Percentiles rank a stretch among this genome's conserved stretches.
Evolutionary conservation across 2,113 vertebrate genomes (phyloP).

Genomic region (Barnardius zonarius): DNA sequence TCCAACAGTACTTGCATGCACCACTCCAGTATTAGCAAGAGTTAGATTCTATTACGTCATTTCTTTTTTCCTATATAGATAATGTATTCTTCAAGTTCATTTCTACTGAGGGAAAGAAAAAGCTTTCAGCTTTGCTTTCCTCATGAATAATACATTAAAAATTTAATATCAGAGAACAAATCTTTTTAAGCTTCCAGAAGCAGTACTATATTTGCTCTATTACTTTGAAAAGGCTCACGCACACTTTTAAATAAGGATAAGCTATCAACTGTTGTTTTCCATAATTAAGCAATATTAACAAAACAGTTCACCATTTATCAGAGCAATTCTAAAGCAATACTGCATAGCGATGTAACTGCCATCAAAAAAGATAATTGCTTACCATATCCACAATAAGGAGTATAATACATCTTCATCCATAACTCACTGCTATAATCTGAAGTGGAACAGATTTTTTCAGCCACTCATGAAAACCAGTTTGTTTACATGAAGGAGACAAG

Average conservation of each 20-base stretch:
- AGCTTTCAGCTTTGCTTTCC: conserved; percentile 14
- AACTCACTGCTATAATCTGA: neutral
- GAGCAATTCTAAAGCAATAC: neutral
- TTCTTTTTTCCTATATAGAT: neutral
- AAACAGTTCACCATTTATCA: neutral
- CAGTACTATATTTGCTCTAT: conserved; percentile 5
- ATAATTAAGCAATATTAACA: neutral
- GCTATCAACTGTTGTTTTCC: neutral
- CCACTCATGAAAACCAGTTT: neutral
- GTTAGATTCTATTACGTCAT: neutral
- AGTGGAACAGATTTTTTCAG: neutral
- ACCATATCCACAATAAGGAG: neutral
- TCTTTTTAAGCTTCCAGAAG: conserved; percentile 44
- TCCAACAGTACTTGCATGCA: neutral
- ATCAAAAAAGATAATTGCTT: neutral
- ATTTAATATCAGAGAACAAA: conserved; percentile 16
- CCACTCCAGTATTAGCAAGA: neutral
- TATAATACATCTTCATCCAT: neutral
- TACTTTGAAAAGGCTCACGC: conserved; percentile 12
- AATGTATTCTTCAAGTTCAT: conserved; percentile 24
- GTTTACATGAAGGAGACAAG: neutral
- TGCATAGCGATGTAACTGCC: neutral
- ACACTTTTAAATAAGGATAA: neutral
- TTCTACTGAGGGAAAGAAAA: neutral
- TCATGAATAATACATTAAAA: conserved; percentile 52